Evolutionary conservation across 2,797 vertebrate species (phyloP), one percentile per base, ranked within the genome.

Genomic region (Loriculus beryllinus): DNA sequence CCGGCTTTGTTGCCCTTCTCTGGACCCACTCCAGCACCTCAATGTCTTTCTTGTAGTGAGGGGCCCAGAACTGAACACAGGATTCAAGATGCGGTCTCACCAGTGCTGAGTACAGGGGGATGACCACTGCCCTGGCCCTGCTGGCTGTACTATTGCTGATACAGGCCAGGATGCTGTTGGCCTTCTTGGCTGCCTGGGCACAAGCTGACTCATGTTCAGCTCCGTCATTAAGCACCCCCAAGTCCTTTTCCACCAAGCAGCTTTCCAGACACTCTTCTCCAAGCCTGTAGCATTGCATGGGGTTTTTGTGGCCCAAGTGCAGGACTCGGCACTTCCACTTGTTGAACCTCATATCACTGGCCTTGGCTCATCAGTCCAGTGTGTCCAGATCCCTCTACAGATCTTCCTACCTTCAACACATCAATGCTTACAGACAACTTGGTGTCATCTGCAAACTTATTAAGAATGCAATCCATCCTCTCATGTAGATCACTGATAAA

Each of bases 201-300:
- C 15, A 35, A 1, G 0, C 31, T 52, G 56, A 10, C 37, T 23
- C 10, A 2, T 8, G 7, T 29, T 48, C 22, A 65, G 12, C 33
- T 2, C 33, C 42, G 16, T 43, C 20, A 28, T 19, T 17, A 23
- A 48, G 19, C 31, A 60, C 7, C 1, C 12, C 8, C 16, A 22
- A 16, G 12, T 60, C 28, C 14, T 77, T 65, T 65, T 54, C 35
- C 20, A 8, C 11, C 3, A 2, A 26, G 6, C 15, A 42, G 12
- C 4, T 67, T 71, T 71, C 11, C 45, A 71, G 7, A 14, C 3
- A 5, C 35, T 42, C 17, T 82, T 10, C 10, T 17, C 19, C 20
- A 40, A 65, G 35, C 31, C 35, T 65, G 8, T 25, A 49, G 51
- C 0, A 0, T 28, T 70, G 29, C 21, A 35, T 0, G 0, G 18